These are phyloP conservation scores for Morpho achilles DNA, from an alignment of 2,888 invertebrate species.

Conservation along the genomic window DNA sequence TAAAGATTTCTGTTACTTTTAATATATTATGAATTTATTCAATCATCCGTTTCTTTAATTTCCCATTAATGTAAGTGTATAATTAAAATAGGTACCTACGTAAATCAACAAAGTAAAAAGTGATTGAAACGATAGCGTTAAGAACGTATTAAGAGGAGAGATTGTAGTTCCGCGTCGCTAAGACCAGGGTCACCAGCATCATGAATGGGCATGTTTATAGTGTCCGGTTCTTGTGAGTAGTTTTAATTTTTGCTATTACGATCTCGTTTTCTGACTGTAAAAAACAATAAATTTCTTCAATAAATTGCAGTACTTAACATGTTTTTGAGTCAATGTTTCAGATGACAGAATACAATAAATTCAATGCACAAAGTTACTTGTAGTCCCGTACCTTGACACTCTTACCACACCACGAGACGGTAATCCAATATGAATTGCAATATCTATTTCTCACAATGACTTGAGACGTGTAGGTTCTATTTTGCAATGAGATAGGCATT, in stretches of 20 bases:
- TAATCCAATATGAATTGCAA: conserved; percentile 54
- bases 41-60: too few species aligned
- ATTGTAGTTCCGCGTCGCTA: conserved; percentile 48
- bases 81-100: neutral
- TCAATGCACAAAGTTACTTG: conserved; percentile 37
- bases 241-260: conserved; percentile 8
- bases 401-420: conserved; percentile 43
- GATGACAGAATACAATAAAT: neutral
- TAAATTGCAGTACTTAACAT: too few species aligned
- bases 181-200: conserved; percentile 53
- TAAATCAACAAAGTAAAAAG: conserved; percentile 5
- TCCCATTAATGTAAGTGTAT: neutral
- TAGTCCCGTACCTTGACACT: conserved; percentile 50
- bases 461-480: conserved; percentile 25
- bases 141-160: conserved; percentile 48
- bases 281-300: too few species aligned
- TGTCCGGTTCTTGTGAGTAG: conserved; percentile 20
- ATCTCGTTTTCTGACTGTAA: conserved; percentile 3
- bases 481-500: conserved; percentile 24
- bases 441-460: conserved; percentile 51
- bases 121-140: conserved; percentile 26
- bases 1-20: too few species aligned
- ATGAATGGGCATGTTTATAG: conserved; percentile 39
- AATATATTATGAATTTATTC: too few species aligned
- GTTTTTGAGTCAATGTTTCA: neutral